phyloP scores from a whole-genome alignment of 2,888 invertebrate genomes.

The Troglohyphantes excavatus region DNA sequence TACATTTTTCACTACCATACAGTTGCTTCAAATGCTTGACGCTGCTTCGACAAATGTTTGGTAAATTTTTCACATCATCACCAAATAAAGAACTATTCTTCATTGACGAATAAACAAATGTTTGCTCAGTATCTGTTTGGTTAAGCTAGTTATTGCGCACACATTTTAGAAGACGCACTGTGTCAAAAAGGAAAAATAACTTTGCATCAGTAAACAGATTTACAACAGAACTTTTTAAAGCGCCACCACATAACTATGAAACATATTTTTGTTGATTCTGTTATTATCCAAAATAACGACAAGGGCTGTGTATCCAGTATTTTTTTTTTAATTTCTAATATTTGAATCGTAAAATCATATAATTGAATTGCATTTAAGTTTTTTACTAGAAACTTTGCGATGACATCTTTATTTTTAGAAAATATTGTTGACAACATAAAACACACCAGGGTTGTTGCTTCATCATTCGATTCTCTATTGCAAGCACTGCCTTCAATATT shows the following conservation, averaged over 20 bases:
- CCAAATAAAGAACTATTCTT: no score
- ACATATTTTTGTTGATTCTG: background rate
- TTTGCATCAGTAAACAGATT: background rate
- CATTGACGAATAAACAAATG: no score
- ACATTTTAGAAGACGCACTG: background rate
- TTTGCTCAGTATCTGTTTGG: no score
- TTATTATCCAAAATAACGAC: background rate
- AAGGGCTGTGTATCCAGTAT: background rate
- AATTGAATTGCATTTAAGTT: background rate
- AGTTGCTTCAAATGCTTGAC: no score
- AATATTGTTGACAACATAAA: background rate
- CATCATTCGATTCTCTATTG: background rate
- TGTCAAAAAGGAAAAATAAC: constrained; percentile 6
- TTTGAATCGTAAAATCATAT: background rate
- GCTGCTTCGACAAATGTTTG: no score
- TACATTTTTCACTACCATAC: no score
- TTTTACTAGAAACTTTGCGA: constrained; percentile 1
- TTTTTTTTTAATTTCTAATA: background rate
- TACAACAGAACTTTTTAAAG: background rate
- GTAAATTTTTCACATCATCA: no score
- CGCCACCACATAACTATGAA: background rate
- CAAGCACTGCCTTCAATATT: background rate
- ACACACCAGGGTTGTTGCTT: background rate
- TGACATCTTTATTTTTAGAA: constrained; percentile 18
- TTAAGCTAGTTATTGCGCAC: background rate